A percentile compares a stretch with the other conserved stretches of the same genome.
Evolutionary conservation across 92 coral and sea anemone genomes (phyloP).

Genomic region (Siderastrea radians): DNA sequence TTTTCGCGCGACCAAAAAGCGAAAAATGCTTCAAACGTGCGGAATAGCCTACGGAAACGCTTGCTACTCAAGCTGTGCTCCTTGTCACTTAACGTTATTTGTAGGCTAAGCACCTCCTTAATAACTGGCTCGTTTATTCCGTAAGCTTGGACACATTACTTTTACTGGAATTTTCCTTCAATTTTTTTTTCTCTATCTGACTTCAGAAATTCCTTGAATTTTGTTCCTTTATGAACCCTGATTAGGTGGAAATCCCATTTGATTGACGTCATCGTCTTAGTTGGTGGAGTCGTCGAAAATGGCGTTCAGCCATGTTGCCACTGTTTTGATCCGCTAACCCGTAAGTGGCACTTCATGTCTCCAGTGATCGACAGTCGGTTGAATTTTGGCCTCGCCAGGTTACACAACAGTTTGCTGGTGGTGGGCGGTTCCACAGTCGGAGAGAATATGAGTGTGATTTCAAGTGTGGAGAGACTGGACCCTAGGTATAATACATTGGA

Average conservation of each 20-base stretch:
- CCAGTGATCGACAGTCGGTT: slow-evolving; percentile 76
- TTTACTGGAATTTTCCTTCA: too few relatives aligned
- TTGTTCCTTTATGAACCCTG: background rate
- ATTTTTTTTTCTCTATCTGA: too few relatives aligned
- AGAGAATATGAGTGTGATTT: slow-evolving; percentile 61
- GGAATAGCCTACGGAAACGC: too few relatives aligned
- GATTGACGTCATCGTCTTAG: slow-evolving; percentile 70
- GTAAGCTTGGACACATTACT: too few relatives aligned
- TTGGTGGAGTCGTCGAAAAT: slow-evolving; percentile 86
- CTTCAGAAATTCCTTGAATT: too few relatives aligned
- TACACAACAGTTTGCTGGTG: slow-evolving; percentile 67
- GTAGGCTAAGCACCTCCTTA: too few relatives aligned
- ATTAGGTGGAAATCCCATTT: slow-evolving; percentile 88
- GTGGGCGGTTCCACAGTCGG: slow-evolving; percentile 80
- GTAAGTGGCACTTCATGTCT: slow-evolving; percentile 83
- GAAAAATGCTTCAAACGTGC: too few relatives aligned
- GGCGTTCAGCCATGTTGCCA: slow-evolving; percentile 71
- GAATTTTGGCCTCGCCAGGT: slow-evolving; percentile 84
- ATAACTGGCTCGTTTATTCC: too few relatives aligned
- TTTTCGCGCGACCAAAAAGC: too few relatives aligned
- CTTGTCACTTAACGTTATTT: too few relatives aligned
- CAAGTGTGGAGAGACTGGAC: slow-evolving; percentile 84
- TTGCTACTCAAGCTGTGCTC: too few relatives aligned
- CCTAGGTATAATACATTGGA: slow-evolving; percentile 88
- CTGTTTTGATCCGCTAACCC: slow-evolving; percentile 87